Percentiles rank a stretch among this genome's conserved stretches.
Evolutionary conservation across 2,113 vertebrate genomes (phyloP).

Genomic region (Pandion haliaetus): DNA sequence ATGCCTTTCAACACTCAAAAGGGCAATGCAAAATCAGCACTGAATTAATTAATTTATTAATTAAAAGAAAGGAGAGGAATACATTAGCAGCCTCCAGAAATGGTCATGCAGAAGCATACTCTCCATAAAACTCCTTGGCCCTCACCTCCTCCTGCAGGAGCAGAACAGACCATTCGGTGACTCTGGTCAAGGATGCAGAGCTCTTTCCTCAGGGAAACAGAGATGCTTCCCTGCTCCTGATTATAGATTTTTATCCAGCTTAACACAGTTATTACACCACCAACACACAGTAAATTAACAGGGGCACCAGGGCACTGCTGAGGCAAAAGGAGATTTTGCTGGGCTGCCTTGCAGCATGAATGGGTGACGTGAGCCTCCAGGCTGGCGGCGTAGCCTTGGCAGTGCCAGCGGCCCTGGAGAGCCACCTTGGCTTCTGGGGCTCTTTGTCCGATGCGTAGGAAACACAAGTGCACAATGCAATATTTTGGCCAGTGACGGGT

Average conservation of each 20-base stretch:
- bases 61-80: neutral
- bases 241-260: neutral
- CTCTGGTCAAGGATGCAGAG: neutral
- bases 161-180: neutral
- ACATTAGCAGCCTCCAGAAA: neutral
- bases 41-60: slow-evolving; percentile 2
- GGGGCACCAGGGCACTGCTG: accelerated
- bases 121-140: neutral
- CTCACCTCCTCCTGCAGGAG: neutral
- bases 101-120: neutral
- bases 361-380: neutral
- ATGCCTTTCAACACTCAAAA: neutral
- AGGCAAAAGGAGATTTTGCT: neutral
- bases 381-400: accelerated
- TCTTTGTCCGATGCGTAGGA: neutral
- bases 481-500: neutral
- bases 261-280: neutral
- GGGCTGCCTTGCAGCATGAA: neutral
- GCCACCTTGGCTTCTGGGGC: neutral
- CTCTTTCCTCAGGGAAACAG: neutral
- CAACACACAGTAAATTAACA: neutral
- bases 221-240: neutral
- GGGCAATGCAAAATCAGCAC: neutral
- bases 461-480: neutral
- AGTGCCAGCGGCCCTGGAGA: neutral